Percentiles rank a stretch among this genome's conserved stretches.
phyloP scores from a whole-genome alignment of 1,140 invertebrate species.

The Paracyclopina nana region DNA sequence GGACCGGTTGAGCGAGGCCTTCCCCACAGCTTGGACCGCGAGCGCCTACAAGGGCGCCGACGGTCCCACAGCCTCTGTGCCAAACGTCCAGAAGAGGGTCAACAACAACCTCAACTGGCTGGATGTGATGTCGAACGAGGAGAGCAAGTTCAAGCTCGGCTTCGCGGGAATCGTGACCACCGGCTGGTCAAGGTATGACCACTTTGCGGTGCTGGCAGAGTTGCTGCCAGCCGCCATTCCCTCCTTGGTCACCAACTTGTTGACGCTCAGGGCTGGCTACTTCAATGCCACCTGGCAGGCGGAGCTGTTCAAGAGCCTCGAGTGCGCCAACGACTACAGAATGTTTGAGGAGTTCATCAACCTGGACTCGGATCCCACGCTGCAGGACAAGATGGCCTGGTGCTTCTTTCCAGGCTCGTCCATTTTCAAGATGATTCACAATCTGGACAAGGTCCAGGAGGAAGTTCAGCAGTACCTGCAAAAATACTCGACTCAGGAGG shows the following conservation, averaged over 20 bases:
- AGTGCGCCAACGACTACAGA: slow-evolving; percentile 27
- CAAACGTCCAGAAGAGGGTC: slow-evolving; percentile 39
- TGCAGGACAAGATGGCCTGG: slow-evolving; percentile 36
- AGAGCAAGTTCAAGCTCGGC: slow-evolving; percentile 34
- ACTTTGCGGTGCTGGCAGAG: slow-evolving; percentile 80
- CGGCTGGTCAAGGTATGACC: slow-evolving; percentile 66
- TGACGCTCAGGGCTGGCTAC: slow-evolving; percentile 37
- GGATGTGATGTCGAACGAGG: slow-evolving; percentile 36
- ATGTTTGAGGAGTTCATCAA: slow-evolving; percentile 23
- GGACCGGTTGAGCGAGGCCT: slow-evolving; percentile 31
- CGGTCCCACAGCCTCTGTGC: slow-evolving; percentile 47
- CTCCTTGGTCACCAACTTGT: slow-evolving; percentile 41
- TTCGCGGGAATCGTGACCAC: slow-evolving; percentile 31
- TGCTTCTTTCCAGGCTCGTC: slow-evolving; percentile 35
- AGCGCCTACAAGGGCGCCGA: slow-evolving; percentile 44
- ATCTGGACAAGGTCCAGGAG: slow-evolving; percentile 32
- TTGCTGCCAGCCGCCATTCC: slow-evolving; percentile 64
- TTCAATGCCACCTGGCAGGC: slow-evolving; percentile 35
- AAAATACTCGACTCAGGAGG: slow-evolving; percentile 26
- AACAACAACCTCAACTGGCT: slow-evolving; percentile 53
- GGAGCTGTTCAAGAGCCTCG: slow-evolving; percentile 33
- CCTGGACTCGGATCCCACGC: slow-evolving; percentile 34
- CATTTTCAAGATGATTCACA: slow-evolving; percentile 36
- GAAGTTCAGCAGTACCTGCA: slow-evolving; percentile 24
- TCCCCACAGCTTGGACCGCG: slow-evolving; percentile 36